These are phyloP conservation scores for Wiebesia pumilae DNA, from an alignment of 1,140 invertebrate species.

Conservation along the genomic window DNA sequence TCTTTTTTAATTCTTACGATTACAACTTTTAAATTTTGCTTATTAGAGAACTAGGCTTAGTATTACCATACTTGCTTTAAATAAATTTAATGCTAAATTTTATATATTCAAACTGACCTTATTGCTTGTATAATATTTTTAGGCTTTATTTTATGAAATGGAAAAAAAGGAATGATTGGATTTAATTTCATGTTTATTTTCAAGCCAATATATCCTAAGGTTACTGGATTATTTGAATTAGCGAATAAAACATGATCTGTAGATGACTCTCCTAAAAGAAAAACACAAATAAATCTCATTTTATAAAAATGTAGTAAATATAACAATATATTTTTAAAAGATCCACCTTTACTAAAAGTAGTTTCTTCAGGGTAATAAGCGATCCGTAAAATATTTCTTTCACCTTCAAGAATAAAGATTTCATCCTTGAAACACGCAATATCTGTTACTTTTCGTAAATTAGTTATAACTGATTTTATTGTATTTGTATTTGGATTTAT, in stretches of 20 bases:
- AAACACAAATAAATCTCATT: not conserved
- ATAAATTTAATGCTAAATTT: no score
- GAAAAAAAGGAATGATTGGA: slow-evolving; percentile 68
- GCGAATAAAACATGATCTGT: slow-evolving; percentile 62
- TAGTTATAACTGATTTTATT: slow-evolving; percentile 73
- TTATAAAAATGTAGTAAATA: no score
- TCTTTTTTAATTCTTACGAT: no score
- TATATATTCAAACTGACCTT: slow-evolving; percentile 56
- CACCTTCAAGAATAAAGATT: slow-evolving; percentile 85
- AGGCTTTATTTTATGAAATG: slow-evolving; percentile 70
- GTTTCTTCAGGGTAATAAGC: slow-evolving; percentile 76
- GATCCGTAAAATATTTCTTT: slow-evolving; percentile 80
- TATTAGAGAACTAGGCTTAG: no score
- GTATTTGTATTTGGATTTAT: slow-evolving; percentile 80
- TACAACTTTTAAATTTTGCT: no score
- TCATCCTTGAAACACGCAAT: slow-evolving; percentile 84
- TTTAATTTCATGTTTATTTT: slow-evolving; percentile 71
- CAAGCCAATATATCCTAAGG: slow-evolving; percentile 66
- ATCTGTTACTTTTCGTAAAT: slow-evolving; percentile 73
- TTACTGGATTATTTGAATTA: slow-evolving; percentile 69
- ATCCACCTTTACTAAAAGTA: slow-evolving; percentile 63
- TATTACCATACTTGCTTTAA: no score
- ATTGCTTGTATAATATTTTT: slow-evolving; percentile 68
- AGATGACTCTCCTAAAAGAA: slow-evolving; percentile 16
- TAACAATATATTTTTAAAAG: not conserved